phyloP scores from a whole-genome alignment of 1,140 invertebrate species.

The Drosophila orosa region DNA sequence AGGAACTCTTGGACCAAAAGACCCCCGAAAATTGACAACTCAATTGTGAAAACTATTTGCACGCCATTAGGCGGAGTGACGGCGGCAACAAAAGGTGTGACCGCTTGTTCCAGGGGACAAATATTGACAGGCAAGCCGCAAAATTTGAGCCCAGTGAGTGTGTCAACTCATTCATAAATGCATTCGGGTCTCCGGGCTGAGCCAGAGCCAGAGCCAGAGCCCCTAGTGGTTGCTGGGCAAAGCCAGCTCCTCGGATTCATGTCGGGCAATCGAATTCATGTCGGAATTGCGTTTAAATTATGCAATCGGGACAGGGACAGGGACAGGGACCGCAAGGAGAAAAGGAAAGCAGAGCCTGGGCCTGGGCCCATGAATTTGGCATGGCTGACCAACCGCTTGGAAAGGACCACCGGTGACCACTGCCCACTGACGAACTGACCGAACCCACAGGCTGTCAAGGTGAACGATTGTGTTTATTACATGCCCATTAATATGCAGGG shows the following conservation, averaged over 20 bases:
- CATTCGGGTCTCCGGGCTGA: slow-evolving; percentile 30
- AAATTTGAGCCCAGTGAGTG: slow-evolving; percentile 44
- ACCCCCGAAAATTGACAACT: slow-evolving; percentile 56
- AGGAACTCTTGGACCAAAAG: not conserved
- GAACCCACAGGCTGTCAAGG: slow-evolving; percentile 55
- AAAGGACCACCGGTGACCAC: slow-evolving; percentile 43
- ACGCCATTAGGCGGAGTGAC: slow-evolving; percentile 53
- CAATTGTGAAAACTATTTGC: slow-evolving; percentile 68
- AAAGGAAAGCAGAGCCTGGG: slow-evolving; percentile 2
- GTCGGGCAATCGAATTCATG: slow-evolving; percentile 49
- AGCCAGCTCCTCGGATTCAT: slow-evolving; percentile 25
- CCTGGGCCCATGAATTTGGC: slow-evolving; percentile 45
- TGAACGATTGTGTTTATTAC: slow-evolving; percentile 65
- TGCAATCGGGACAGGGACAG: slow-evolving; percentile 33
- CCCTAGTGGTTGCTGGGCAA: slow-evolving; percentile 6
- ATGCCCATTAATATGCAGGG: slow-evolving; percentile 60
- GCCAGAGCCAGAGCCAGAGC: not conserved
- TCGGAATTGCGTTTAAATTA: slow-evolving; percentile 62
- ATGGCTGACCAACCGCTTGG: slow-evolving; percentile 56
- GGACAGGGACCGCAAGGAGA: slow-evolving; percentile 2
- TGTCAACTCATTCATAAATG: slow-evolving; percentile 63
- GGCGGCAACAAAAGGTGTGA: slow-evolving; percentile 45
- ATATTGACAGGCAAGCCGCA: slow-evolving; percentile 43
- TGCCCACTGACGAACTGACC: slow-evolving; percentile 49
- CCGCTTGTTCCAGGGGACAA: slow-evolving; percentile 29